Base-by-base conservation (phyloP, 2,888 invertebrate species). In the Oxystoma pomonae region DNA sequence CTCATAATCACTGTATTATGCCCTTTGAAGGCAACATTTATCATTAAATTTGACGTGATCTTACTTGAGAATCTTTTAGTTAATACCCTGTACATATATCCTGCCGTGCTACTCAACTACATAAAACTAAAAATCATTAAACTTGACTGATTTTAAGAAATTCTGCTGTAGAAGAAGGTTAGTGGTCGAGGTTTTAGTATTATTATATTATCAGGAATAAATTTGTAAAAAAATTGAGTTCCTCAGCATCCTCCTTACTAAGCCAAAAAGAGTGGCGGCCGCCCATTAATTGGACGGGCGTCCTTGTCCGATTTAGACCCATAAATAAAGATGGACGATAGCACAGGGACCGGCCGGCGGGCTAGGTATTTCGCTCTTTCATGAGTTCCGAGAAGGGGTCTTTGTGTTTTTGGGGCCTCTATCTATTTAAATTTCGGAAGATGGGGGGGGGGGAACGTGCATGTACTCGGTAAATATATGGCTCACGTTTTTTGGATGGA, bases 261-360 rank as follows among this genome's bases (percentile, higher is more conserved):
- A 35, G 35, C 12, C 35, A 35, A 35, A 35, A 35, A 35, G 35
- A 35, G 35, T 35, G 35, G 35, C 35, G 35, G 53, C 53, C 53
- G 53, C 16, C 53, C 53, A 53, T 53, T 53, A 53, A 53, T 53
- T 53, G 53, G 53, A 53, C 5, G 53, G n/a, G 16, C 53, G 53
- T 53, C 53, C 53, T 53, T 53, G 53, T 53, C 53, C 17, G 53
- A 17, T 19, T 53, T 19, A 3, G 53, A 19, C 19, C 53, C 53
- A 53, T 53, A 53, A 53, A 53, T 53, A 53, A 53, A 53, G 53
- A 53, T 53, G 53, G 53, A 53, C 3, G 35, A 35, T 35, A 35
- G 3, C 35, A 35, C 5, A 35, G 5, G 35, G 35, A 7, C 35
- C 35, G 12, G 35, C 35, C 35, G 35, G 35, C 35, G 12, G 35